Evolutionary conservation across 2,888 invertebrate species (phyloP).

Genomic region (Tipula vernalis): DNA sequence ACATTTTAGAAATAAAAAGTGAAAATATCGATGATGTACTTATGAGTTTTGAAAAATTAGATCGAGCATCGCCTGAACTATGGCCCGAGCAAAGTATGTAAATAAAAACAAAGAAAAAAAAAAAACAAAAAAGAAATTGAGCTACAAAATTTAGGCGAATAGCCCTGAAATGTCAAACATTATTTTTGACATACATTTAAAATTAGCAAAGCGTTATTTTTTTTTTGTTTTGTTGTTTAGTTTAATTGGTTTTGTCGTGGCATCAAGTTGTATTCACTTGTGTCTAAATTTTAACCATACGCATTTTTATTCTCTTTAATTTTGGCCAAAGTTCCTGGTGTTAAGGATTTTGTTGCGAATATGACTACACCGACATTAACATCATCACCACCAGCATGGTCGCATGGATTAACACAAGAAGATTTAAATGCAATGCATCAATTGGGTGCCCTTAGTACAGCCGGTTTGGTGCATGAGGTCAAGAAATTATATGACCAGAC

Average conservation of each 20-base stretch:
- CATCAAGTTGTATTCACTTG: background rate
- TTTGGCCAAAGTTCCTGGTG: constrained; percentile 62
- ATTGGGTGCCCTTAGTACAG: constrained; percentile 59
- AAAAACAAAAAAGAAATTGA: background rate
- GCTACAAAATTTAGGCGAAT: background rate
- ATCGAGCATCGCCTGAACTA: constrained; percentile 87
- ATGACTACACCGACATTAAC: constrained; percentile 44
- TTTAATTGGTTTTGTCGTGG: background rate
- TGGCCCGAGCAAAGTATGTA: constrained; percentile 92
- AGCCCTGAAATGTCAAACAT: background rate
- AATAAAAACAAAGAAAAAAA: constrained; percentile 9
- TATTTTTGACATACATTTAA: background rate
- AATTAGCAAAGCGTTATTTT: background rate
- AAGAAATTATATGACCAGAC: constrained; percentile 88
- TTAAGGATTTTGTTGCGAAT: constrained; percentile 63
- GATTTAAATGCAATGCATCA: constrained; percentile 66
- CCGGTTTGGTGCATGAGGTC: constrained; percentile 82
- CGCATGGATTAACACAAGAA: constrained; percentile 53
- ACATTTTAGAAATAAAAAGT: background rate
- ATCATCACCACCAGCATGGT: constrained; percentile 48
- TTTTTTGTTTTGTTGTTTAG: too few species aligned
- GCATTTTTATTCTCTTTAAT: background rate
- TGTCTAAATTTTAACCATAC: background rate
- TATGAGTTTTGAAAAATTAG: constrained; percentile 79
- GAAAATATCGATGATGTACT: constrained; percentile 51